Conservation (phyloP, 1,140 invertebrate species). For the Tribolium castaneum region DNA sequence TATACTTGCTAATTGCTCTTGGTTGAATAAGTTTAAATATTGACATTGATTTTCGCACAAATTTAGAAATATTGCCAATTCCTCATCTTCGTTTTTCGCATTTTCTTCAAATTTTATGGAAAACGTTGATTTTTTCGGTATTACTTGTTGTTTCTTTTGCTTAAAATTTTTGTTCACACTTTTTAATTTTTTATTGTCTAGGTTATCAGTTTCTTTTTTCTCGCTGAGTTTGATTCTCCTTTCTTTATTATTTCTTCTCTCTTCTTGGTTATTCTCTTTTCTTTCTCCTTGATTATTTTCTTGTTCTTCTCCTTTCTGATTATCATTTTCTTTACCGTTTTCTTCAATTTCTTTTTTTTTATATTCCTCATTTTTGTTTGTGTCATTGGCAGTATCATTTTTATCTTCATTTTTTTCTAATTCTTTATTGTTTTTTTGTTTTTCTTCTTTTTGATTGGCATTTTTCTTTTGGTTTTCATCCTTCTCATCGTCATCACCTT, state of each 20-base stretch:
- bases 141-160: background rate
- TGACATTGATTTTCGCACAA: background rate
- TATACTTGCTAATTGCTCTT: background rate
- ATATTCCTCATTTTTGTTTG: background rate
- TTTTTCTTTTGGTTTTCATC: conserved; percentile 22
- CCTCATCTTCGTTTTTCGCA: background rate
- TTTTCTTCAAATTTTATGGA: background rate
- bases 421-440: conserved; percentile 56
- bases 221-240: too few species aligned
- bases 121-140: background rate
- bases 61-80: background rate
- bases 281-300: background rate
- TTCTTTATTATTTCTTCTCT: background rate
- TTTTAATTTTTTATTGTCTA: background rate
- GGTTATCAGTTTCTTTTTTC: background rate
- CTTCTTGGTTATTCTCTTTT: background rate
- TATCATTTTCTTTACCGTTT: background rate
- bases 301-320: background rate
- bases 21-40: background rate
- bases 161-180: background rate
- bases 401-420: background rate
- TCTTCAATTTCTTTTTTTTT: background rate
- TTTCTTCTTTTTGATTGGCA: conserved; percentile 51
- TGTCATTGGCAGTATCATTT: background rate
- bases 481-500: too few species aligned